Base-by-base conservation (phyloP, 2,888 invertebrate species). In the Galeopsomyia nigrocyanea region DNA sequence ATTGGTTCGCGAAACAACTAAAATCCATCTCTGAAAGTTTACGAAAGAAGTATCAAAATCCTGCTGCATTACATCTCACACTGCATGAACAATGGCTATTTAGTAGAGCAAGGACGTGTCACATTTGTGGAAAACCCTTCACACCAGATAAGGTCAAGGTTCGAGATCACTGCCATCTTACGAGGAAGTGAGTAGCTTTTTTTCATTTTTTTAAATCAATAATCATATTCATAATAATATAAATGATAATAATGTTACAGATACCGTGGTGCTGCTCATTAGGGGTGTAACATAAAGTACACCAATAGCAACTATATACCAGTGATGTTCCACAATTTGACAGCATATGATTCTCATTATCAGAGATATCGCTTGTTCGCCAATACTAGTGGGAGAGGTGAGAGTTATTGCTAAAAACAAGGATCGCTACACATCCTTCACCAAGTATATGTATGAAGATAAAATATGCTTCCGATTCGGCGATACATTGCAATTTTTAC, bases 311-410 rank as follows among this genome's bases (percentile, higher is more conserved):
- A 76, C 39, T 76, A 77, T 21, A 78, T 86, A 49, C 84, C 83
- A 1, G 71, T 83, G 2, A 31, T 81, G 9, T 81, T 83, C 66
- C 83, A 83, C 67, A 83, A 82, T 76, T 76, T 83, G 14, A 73
- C 66, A 6, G 75, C 74, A 13, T 75, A 78, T 63, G 75, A 74
- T 53, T 60, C 71, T 6, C 74, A 71, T 58, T 80, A 79, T 82
- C 14, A 77, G 76, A 75, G 77, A 79, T 21, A 57, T 82, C 14
- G 61, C 47, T 2, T 51, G 80, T 9, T 22, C 39, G 10, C 22
- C 10, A 13, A 16, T 5, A 49, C 68, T 75, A 66, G 69, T 72
- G 10, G 79, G 79, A 13, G 14, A 56, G 9, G 73, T 82, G 3
- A 73, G 56, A 9, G 49, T 84, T 5, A 76, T 85, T 46, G 78